Base-by-base conservation (phyloP, 2,797 vertebrate genomes). In the Saguinus oedipus region DNA sequence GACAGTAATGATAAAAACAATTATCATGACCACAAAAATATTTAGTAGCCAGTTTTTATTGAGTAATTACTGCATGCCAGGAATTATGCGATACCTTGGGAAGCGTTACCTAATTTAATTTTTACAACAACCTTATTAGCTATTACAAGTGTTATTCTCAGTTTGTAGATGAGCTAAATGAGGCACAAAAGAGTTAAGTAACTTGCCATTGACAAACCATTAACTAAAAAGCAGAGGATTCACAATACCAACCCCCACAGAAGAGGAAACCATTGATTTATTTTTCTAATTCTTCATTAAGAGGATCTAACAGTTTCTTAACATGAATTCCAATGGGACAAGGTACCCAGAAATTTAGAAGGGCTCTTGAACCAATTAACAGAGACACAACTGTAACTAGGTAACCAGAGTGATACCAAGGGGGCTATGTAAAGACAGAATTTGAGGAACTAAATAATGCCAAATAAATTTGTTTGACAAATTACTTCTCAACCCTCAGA, bases 381-480 rank as follows among this genome's bases (percentile, higher is more conserved):
- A 86, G 20, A 80, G 27, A 64, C 17, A n/a, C 61, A 57, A 59
- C 12, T 53, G 14, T 79, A 84, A 81, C 1, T 7, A 85, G n/a
- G 30, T 46, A 74, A 93, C 30, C 48, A 79, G 2, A 59, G 30
- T 39, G 2, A 70, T 72, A 48, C 6, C 64, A 83, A 79, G 19
- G 87, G 44, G 9, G 22, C 4, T 81, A 76, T 50, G 59, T 44
- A 94, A 42, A 17, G 10, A 61, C 53, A 96, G 64, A 96, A 81
- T 36, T 55, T 19, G 17, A 94, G 48, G n/a, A 83, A 61, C n/a
- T 79, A 90, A 85, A 81, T 70, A 53, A 79, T 70, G 7, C 42
- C 93, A 72, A 75, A 75, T 90, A 81, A 92, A 95, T 36, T 80
- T 85, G 19, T 72, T 72, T 83, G 17, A 59, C 70, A 89, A 88